Evolutionary conservation across 2,888 invertebrate species (phyloP), one percentile per base, ranked within the genome.

Genomic region (Steinernema carpocapsae): DNA sequence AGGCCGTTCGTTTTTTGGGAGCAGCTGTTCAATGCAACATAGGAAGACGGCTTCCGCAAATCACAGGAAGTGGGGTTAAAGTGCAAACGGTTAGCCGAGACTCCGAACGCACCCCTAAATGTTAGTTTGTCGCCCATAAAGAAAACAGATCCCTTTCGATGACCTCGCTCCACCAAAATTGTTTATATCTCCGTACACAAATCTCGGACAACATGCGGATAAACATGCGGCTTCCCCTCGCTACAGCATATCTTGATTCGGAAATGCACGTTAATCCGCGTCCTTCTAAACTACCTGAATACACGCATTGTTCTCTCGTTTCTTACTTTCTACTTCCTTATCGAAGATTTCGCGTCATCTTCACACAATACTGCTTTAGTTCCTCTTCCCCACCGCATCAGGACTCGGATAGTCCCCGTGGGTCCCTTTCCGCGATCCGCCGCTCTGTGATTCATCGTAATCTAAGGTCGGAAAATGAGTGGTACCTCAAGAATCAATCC

Each of bases 121-220:
- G 48, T 14, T 43, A 43, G 43, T 43, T 43, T 12, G 10, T 48
- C n/a, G 48, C n/a, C n/a, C 48, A 48, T n/a, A 48, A 19, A 48
- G 48, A 48, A 19, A 48, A 19, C 48, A 48, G 19, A 48, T 48
- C 48, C 48, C 19, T 19, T 48, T 48, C 48, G 48, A 48, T 48
- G 48, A 56, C 56, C 56, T 56, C 24, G 17, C 48, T 37, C 37
- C 48, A 48, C 19, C 19, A 14, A 48, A 48, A 56, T 22, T 56
- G 26, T 56, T 56, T 56, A 56, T 56, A 56, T 56, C 22, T 56
- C 24, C 24, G 56, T 19, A 26, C 56, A 26, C 26, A 56, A 56
- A 56, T 56, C 56, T 56, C 56, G 56, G 26, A 19, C 56, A n/a
- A 19, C 48, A 37, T 37, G 56, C 56, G 26, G 26, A 56, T 56